phyloP scores from a whole-genome alignment of 2,113 vertebrate genomes.

The Morone saxatilis region DNA sequence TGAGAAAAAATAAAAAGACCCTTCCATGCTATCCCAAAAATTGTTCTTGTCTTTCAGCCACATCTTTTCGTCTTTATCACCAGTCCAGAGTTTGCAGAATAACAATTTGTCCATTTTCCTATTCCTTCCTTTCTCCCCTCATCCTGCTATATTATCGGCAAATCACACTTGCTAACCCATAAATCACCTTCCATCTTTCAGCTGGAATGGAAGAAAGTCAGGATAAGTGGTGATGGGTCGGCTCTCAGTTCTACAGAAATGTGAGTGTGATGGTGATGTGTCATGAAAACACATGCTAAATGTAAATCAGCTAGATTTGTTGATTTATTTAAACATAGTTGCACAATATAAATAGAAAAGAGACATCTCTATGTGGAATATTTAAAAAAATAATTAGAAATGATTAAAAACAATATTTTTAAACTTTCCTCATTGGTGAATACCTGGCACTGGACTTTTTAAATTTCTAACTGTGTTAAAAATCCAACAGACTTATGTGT shows the following conservation, averaged over 20 bases:
- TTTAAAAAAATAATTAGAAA: too few species aligned
- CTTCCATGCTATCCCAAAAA: not conserved
- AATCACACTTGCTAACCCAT: not conserved
- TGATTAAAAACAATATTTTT: not conserved
- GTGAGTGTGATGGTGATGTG: not conserved
- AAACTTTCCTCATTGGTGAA: not conserved
- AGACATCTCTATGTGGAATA: too few species aligned
- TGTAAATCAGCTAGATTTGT: not conserved
- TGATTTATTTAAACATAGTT: not conserved
- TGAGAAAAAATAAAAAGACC: not conserved
- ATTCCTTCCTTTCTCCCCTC: not conserved
- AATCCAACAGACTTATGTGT: too few species aligned
- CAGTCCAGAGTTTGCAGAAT: not conserved
- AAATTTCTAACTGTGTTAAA: not conserved
- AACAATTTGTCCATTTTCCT: not conserved
- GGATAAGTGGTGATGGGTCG: too few species aligned
- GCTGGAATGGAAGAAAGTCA: not conserved
- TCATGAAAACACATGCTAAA: not conserved
- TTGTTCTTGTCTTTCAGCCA: too few species aligned
- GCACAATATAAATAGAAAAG: not conserved
- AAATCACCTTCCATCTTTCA: conserved; percentile 28
- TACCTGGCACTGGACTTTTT: not conserved
- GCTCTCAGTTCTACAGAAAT: not conserved
- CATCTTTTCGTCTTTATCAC: too few species aligned
- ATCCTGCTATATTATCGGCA: not conserved